These are phyloP conservation scores for Thunnus maccoyii DNA, from an alignment of 2,113 vertebrate genomes.

Conservation along the genomic window DNA sequence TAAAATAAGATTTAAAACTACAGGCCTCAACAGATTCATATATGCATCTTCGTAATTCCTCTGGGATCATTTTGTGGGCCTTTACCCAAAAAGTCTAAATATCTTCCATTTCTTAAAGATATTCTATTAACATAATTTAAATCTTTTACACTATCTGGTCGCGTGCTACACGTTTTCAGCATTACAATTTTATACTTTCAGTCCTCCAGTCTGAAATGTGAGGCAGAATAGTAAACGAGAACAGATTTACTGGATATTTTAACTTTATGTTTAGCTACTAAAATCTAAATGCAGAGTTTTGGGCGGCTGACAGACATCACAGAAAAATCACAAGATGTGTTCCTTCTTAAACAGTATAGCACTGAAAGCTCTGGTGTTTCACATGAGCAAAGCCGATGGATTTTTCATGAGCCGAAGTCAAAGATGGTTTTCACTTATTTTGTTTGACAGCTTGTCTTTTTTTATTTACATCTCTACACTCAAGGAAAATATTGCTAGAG, in stretches of 20 bases:
- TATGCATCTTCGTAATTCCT: too few relatives aligned
- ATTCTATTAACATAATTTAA: too few relatives aligned
- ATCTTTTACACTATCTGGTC: too few relatives aligned
- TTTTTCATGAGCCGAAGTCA: slow-evolving; percentile 39
- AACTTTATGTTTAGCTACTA: not conserved
- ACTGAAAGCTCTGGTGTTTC: slow-evolving; percentile 35
- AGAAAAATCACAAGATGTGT: slow-evolving; percentile 11
- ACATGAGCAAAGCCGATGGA: slow-evolving; percentile 9
- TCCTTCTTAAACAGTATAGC: not conserved
- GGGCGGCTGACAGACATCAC: slow-evolving; percentile 32
- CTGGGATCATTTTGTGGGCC: too few relatives aligned
- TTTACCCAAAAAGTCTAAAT: too few relatives aligned
- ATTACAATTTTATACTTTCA: too few relatives aligned
- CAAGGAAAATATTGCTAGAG: not conserved
- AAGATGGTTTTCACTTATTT: slow-evolving; percentile 41
- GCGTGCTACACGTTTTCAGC: too few relatives aligned
- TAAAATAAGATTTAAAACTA: not conserved
- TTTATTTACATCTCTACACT: slow-evolving; percentile 25
- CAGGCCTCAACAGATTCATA: not conserved
- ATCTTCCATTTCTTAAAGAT: too few relatives aligned
- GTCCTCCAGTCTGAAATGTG: not conserved
- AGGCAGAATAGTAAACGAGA: not conserved
- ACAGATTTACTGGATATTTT: not conserved
- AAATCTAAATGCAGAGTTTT: slow-evolving; percentile 15
- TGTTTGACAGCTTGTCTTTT: slow-evolving; percentile 37